A percentile compares a stretch with the other conserved stretches of the same genome.
Conservation (phyloP, 2,113 vertebrate genomes). For the Proteles cristata region DNA sequence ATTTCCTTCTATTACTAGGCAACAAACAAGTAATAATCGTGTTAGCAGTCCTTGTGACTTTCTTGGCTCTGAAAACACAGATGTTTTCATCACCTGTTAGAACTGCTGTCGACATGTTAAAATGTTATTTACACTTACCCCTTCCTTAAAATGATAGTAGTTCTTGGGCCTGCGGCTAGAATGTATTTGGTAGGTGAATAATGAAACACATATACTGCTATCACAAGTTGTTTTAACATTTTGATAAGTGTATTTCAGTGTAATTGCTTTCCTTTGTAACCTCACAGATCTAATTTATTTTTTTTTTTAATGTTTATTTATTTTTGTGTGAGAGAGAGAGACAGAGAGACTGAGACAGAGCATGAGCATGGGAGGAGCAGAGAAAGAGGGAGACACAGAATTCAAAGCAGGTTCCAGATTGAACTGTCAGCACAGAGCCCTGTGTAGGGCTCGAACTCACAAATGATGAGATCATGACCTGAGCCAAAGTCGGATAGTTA, state of each 20-base stretch:
- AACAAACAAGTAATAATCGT: background rate
- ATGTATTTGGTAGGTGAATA: background rate
- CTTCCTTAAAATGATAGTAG: background rate
- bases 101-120: background rate
- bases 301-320: too few relatives aligned
- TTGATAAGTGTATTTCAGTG: background rate
- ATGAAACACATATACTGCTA: background rate
- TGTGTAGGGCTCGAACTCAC: too few relatives aligned
- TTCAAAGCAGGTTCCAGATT: too few relatives aligned
- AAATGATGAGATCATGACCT: too few relatives aligned
- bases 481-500: too few relatives aligned
- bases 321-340: too few relatives aligned
- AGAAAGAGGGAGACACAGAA: too few relatives aligned
- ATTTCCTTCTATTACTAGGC: background rate
- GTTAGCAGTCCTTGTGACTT: background rate
- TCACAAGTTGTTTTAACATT: constrained; percentile 9
- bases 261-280: background rate
- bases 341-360: too few relatives aligned
- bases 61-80: background rate
- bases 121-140: background rate
- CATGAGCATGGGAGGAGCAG: too few relatives aligned
- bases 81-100: background rate
- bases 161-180: background rate
- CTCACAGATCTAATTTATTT: background rate
- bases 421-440: too few relatives aligned